Evolutionary conservation across 1,140 invertebrate genomes (phyloP).

Genomic region (Brachionus calyciflorus): DNA sequence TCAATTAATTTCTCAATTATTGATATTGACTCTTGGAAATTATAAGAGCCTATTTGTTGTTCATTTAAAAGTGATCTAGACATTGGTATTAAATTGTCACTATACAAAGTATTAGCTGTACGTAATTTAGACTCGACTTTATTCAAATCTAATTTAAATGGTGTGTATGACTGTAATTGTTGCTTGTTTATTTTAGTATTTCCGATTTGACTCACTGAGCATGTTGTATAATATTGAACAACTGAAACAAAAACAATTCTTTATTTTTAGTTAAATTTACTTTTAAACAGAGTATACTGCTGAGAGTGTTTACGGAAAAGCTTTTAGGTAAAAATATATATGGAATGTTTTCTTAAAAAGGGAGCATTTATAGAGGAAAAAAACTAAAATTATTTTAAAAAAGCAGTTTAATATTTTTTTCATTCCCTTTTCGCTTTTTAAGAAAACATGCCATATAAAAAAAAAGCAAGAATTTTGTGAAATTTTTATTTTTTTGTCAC

Average conservation of each 20-base stretch:
- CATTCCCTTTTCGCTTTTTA: too few species aligned
- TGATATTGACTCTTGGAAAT: not conserved
- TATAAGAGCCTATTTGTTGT: not conserved
- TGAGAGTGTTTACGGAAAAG: too few species aligned
- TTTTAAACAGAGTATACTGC: too few species aligned
- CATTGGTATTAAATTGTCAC: not conserved
- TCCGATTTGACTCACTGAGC: not conserved
- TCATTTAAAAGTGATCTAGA: not conserved
- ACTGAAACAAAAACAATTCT: not conserved
- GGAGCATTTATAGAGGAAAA: too few species aligned
- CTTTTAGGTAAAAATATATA: too few species aligned
- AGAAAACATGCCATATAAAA: too few species aligned
- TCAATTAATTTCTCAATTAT: slow-evolving; percentile 10
- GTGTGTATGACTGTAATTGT: not conserved
- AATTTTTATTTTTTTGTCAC: too few species aligned
- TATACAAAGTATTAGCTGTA: slow-evolving; percentile 5
- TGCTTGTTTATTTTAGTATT: not conserved
- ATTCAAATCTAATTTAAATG: slow-evolving; percentile 19
- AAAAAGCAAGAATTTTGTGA: too few species aligned
- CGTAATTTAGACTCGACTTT: slow-evolving; percentile 2
- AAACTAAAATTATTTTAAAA: too few species aligned
- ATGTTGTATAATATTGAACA: slow-evolving; percentile 46
- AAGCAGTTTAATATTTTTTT: too few species aligned
- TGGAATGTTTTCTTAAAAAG: too few species aligned
- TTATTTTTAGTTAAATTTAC: too few species aligned